phyloP scores from a whole-genome alignment of 2,888 invertebrate species.

The Brachypalpus laphriformis region DNA sequence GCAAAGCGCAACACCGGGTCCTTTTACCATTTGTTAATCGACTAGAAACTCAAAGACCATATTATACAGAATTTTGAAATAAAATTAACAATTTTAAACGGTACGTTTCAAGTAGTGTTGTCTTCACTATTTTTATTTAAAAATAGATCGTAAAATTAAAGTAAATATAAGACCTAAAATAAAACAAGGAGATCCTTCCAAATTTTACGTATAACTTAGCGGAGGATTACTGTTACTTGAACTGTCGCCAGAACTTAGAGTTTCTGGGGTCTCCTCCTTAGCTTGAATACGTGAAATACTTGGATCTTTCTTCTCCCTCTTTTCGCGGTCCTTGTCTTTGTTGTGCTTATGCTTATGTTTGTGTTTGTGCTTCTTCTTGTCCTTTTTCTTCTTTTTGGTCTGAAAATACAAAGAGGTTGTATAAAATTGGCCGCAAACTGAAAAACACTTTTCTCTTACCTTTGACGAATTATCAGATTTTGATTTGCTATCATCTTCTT shows the following conservation, averaged over 20 bases:
- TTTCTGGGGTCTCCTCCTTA: conserved; percentile 82
- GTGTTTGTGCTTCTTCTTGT: conserved; percentile 93
- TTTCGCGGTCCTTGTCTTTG: conserved; percentile 84
- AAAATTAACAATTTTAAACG: not conserved
- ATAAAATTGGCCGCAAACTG: not conserved
- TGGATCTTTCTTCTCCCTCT: conserved; percentile 83
- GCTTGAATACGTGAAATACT: conserved; percentile 80
- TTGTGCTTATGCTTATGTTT: conserved; percentile 95
- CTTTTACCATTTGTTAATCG: too few species aligned
- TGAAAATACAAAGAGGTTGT: conserved; percentile 80
- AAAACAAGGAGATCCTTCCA: not conserved
- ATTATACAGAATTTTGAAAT: too few species aligned
- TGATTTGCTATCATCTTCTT: conserved; percentile 84
- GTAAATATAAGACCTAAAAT: not conserved
- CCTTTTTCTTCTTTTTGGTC: conserved; percentile 91
- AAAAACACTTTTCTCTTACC: conserved; percentile 77
- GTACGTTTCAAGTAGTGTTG: conserved; percentile 69
- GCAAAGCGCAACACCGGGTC: too few species aligned
- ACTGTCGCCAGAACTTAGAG: conserved; percentile 82
- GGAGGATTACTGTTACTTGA: conserved; percentile 82
- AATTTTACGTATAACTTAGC: conserved; percentile 74
- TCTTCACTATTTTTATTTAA: conserved; percentile 55
- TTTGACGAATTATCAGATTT: conserved; percentile 85
- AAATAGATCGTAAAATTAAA: conserved; percentile 51
- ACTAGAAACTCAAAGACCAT: too few species aligned